Percentiles rank a stretch among this genome's conserved stretches.
These are phyloP conservation scores for Coelopa pilipes DNA, from an alignment of 2,888 invertebrate genomes.

Conservation along the genomic window DNA sequence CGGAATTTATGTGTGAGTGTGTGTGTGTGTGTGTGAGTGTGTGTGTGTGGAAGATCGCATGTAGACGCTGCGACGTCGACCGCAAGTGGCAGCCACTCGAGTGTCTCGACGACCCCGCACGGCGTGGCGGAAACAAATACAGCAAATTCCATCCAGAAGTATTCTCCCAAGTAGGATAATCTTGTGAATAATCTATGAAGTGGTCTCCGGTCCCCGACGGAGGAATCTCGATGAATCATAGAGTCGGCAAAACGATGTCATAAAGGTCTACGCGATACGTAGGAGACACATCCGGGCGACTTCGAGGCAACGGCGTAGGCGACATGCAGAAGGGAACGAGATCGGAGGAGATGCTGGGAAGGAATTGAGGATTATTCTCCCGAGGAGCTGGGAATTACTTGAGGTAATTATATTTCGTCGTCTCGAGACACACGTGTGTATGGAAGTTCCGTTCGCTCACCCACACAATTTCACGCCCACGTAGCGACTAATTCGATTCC, in stretches of 20 bases:
- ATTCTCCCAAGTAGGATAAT: slow-evolving; percentile 45
- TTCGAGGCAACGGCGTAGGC: background rate
- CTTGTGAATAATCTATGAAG: slow-evolving; percentile 60
- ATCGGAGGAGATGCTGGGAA: background rate
- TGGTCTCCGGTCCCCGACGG: slow-evolving; percentile 39
- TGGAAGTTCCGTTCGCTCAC: too few relatives aligned
- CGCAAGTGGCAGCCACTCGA: slow-evolving; percentile 37
- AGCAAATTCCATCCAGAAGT: slow-evolving; percentile 26
- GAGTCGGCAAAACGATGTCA: slow-evolving; percentile 11
- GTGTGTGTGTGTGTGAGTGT: slow-evolving; percentile 21
- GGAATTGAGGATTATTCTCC: background rate
- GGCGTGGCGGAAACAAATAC: slow-evolving; percentile 4
- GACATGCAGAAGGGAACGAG: background rate
- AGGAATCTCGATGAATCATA: slow-evolving; percentile 18
- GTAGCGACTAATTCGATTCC: background rate
- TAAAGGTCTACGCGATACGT: slow-evolving; percentile 13
- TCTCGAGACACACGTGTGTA: too few relatives aligned
- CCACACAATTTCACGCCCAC: background rate
- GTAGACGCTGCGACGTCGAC: slow-evolving; percentile 23
- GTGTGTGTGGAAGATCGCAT: slow-evolving; percentile 9
- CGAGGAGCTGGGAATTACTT: background rate
- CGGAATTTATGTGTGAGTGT: slow-evolving; percentile 27
- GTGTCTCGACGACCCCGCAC: slow-evolving; percentile 12
- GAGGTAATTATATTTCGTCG: background rate
- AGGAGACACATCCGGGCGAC: background rate